Percentiles rank a stretch among this genome's conserved stretches.
Evolutionary conservation across 1,140 invertebrate genomes (phyloP).

Genomic region (Goniozus legneri): DNA sequence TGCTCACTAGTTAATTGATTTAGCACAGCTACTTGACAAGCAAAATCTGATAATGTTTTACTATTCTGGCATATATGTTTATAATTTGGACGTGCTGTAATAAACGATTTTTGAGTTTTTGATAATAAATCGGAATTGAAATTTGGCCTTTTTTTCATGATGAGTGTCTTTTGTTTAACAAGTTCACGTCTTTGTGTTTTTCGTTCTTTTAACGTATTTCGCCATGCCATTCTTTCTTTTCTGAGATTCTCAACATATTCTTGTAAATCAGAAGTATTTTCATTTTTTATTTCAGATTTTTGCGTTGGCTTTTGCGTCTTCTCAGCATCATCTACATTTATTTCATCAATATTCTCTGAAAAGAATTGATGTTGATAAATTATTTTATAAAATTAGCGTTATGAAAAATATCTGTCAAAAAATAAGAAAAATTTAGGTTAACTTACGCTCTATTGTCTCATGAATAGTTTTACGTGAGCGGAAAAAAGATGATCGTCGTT

Average conservation of each 20-base stretch:
- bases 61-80: constrained; percentile 27
- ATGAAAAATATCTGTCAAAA: neutral
- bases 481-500: constrained; percentile 35
- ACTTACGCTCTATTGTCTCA: constrained; percentile 19
- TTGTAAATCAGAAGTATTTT: constrained; percentile 26
- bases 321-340: neutral
- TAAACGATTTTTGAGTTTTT: constrained; percentile 29
- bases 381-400: neutral
- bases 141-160: constrained; percentile 14
- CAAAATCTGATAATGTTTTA: constrained; percentile 18
- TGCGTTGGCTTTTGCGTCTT: neutral
- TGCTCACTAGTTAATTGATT: constrained; percentile 15
- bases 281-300: neutral
- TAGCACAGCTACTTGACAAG: constrained; percentile 20
- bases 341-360: neutral
- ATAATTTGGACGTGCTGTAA: constrained; percentile 31
- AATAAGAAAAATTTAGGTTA: neutral
- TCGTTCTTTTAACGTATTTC: constrained; percentile 21
- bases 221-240: constrained; percentile 34
- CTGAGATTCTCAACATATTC: constrained; percentile 30
- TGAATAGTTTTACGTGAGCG: constrained; percentile 9
- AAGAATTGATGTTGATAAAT: neutral
- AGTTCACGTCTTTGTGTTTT: constrained; percentile 21
- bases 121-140: constrained; percentile 27
- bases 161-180: constrained; percentile 15